These are phyloP conservation scores for Protonemura montana DNA, from an alignment of 2,888 invertebrate species.

Conservation along the genomic window DNA sequence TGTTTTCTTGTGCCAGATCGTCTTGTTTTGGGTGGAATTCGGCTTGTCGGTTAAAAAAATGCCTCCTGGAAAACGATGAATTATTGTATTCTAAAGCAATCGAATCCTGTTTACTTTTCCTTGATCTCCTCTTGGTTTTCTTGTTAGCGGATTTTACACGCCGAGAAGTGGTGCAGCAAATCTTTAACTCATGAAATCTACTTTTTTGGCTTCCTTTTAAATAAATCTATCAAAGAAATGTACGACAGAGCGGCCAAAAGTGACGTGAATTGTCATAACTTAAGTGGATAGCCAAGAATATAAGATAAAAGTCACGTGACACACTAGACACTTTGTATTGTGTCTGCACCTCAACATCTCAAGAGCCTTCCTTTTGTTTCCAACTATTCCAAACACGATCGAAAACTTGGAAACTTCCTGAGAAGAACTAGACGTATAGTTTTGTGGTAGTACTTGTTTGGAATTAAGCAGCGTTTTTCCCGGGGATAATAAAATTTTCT, in stretches of 20 bases:
- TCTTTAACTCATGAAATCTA: neutral
- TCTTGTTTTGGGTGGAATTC: constrained; percentile 27
- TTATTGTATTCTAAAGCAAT: constrained; percentile 14
- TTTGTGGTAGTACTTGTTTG: constrained; percentile 37
- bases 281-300: constrained; percentile 25
- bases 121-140: neutral
- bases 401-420: constrained; percentile 38
- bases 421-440: constrained; percentile 40
- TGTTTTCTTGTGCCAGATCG: constrained; percentile 15
- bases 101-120: constrained; percentile 19
- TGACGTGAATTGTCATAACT: constrained; percentile 41
- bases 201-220: neutral
- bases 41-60: constrained; percentile 15
- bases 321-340: constrained; percentile 30
- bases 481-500: constrained; percentile 18
- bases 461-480: constrained; percentile 39
- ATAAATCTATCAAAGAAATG: neutral
- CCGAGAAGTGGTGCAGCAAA: neutral
- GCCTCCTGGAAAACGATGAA: constrained; percentile 15
- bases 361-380: constrained; percentile 24
- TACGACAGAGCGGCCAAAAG: neutral
- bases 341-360: constrained; percentile 26
- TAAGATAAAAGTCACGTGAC: constrained; percentile 29
- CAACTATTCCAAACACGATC: constrained; percentile 39
- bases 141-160: neutral